Conservation (phyloP, 2,797 vertebrate species). For the Megalops cyprinoides region DNA sequence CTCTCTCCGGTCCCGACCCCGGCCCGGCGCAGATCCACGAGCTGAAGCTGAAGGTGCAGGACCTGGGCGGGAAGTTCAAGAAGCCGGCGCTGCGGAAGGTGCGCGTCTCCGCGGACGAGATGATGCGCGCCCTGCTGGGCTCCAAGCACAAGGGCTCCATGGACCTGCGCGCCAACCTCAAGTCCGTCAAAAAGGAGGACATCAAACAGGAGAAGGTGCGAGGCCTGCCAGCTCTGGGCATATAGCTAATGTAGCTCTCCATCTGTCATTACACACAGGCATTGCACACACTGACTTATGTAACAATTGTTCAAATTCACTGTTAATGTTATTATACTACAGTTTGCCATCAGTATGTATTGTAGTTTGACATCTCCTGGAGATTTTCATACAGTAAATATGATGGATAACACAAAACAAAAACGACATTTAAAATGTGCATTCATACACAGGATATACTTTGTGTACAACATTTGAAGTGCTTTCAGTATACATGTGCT, state of each 20-base stretch:
- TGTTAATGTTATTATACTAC: not conserved
- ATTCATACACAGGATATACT: no score
- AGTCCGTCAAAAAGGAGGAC: slow-evolving; percentile 83
- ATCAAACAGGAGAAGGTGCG: slow-evolving; percentile 79
- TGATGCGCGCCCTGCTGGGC: slow-evolving; percentile 80
- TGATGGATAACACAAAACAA: not conserved
- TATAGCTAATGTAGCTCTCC: not conserved
- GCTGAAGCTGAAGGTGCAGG: slow-evolving; percentile 77
- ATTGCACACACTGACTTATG: not conserved
- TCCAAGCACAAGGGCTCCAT: slow-evolving; percentile 83
- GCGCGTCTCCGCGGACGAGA: slow-evolving; percentile 81
- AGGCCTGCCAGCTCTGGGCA: not conserved
- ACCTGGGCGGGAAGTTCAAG: slow-evolving; percentile 80
- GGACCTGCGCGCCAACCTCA: slow-evolving; percentile 80
- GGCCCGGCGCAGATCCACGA: slow-evolving; percentile 70
- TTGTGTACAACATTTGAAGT: no score
- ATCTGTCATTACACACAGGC: not conserved
- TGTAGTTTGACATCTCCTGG: no score
- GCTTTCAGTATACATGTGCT: no score
- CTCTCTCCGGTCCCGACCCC: not conserved
- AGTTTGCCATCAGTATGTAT: no score
- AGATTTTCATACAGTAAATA: not conserved
- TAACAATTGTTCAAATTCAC: not conserved
- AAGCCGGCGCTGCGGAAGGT: slow-evolving; percentile 78
- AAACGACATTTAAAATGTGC: not conserved